Base-by-base conservation (phyloP, 2,797 vertebrate genomes). In the Typhlichthys eigenmanni region DNA sequence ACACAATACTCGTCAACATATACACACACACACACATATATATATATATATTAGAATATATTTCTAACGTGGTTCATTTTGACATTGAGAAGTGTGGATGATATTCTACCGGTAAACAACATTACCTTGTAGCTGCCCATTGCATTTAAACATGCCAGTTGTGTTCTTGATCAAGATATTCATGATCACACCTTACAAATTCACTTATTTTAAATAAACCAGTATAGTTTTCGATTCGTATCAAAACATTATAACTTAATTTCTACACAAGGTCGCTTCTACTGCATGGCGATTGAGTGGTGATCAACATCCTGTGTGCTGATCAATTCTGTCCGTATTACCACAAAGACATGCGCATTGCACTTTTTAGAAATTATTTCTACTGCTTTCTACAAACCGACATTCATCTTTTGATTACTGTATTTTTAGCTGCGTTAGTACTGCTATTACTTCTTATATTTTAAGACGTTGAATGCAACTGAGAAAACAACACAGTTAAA, bases 201-300 rank as follows among this genome's bases (percentile, higher is more conserved):
- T 4, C 5, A 16, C 0, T 6, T 10, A 16, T 2, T 2, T 43
- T 76, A 67, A 12, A 0, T 12, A 48, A 13, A 4, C 13, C 12
- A 4, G 47, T 12, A 12, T 11, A 13, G 47, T 13, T 48, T 13
- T 12, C 13, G 1, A 14, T 3, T 52, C 8, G 46, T 6, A 7
- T 5, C 13, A 17, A 38, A 61, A 13, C 13, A 17, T 29, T 55
- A n/a, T 9, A 60, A 29, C 16, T 14, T 76, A 79, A 12, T 75
- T 65, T 59, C 7, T 1, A 4, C 0, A 55, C 82, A 92, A 92
- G 90, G 92, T 91, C 89, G 88, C 83, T 7, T 71, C 72, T 82
- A 87, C 82, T 13, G 0, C 24, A 60, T 46, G 29, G 12, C 1
- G 10, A 10, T n/a, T 12, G 5, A 11, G 16, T 5, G 13, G 34